A percentile compares a stretch with the other conserved stretches of the same genome.
phyloP scores from a whole-genome alignment of 2,888 invertebrate genomes.

The Machimus rusticus region DNA sequence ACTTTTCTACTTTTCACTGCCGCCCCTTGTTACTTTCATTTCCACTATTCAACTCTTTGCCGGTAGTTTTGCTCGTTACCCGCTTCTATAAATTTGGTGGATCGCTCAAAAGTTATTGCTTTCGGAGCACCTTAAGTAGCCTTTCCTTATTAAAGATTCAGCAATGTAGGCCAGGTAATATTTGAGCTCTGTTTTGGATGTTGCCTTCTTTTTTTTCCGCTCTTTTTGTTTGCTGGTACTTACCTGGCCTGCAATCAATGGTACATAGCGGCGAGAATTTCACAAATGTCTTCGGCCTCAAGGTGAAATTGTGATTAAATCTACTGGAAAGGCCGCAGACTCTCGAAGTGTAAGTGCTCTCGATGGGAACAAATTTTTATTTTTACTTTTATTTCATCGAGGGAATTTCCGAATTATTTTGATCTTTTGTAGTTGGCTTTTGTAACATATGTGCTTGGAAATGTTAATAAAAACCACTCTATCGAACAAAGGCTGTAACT shows the following conservation, averaged over 20 bases:
- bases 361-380: background rate
- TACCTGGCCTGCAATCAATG: background rate
- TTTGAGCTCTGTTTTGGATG: background rate
- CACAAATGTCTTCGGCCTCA: background rate
- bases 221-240: background rate
- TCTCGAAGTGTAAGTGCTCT: background rate
- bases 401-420: background rate
- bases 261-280: background rate
- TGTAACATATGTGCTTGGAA: background rate
- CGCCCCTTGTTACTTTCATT: conserved; percentile 28
- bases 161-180: conserved; percentile 28
- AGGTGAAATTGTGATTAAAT: background rate
- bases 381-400: background rate
- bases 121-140: conserved; percentile 22
- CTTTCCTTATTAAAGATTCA: conserved; percentile 20
- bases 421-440: background rate
- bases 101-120: background rate
- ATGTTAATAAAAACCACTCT: background rate
- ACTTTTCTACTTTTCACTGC: conserved; percentile 17
- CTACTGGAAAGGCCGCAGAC: background rate
- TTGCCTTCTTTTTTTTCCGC: background rate
- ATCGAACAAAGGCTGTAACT: background rate
- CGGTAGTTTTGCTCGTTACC: background rate
- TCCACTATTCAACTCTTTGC: background rate
- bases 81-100: background rate